Conservation (phyloP, 2,113 vertebrate species). For the Hassar affinis region DNA sequence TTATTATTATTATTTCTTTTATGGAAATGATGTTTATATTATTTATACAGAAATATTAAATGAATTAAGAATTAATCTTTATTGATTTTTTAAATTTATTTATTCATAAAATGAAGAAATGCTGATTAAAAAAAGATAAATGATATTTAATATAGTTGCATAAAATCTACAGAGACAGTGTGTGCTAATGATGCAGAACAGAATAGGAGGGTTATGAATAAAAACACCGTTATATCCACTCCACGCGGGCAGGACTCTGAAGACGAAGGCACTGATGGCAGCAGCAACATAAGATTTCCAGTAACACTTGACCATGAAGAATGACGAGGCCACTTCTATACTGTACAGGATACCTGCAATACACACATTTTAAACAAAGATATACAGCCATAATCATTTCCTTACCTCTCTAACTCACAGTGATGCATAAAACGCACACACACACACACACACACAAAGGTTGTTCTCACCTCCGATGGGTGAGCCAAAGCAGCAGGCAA, state of each 20-base stretch:
- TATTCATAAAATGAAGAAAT: neutral
- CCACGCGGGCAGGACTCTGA: slow-evolving; percentile 47
- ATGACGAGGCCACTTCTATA: slow-evolving; percentile 41
- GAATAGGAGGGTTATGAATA: too few relatives aligned
- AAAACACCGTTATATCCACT: neutral
- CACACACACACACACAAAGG: neutral
- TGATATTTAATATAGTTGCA: too few relatives aligned
- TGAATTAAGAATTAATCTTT: too few relatives aligned
- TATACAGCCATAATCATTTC: neutral
- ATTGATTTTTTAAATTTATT: too few relatives aligned
- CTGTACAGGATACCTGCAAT: slow-evolving; percentile 42
- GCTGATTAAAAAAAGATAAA: neutral
- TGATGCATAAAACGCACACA: neutral
- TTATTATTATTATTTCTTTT: neutral
- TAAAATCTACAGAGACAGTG: too few relatives aligned
- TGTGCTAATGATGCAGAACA: too few relatives aligned
- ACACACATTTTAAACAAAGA: neutral
- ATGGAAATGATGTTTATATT: too few relatives aligned
- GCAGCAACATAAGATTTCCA: slow-evolving; percentile 50
- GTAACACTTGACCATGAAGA: slow-evolving; percentile 40
- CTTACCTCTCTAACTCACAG: neutral
- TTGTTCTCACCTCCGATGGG: slow-evolving; percentile 69
- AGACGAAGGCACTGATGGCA: slow-evolving; percentile 39
- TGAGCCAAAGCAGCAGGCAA: slow-evolving; percentile 92
- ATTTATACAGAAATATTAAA: neutral